phyloP scores from a whole-genome alignment of 2,888 invertebrate species.

The Athalia circularis region DNA sequence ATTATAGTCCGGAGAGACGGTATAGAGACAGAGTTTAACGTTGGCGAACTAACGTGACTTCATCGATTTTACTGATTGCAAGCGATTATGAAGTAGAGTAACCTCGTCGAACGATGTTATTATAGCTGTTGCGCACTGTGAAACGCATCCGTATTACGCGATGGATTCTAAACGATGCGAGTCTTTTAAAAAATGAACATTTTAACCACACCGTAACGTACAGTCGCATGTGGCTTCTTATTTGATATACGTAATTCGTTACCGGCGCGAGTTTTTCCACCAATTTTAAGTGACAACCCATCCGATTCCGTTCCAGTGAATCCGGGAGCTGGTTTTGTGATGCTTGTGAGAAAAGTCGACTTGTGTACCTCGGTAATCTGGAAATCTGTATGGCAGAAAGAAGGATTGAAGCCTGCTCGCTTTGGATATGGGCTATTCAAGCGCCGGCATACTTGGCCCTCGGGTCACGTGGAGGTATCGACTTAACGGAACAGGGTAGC shows the following conservation, averaged over 20 bases:
- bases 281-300: too few relatives aligned
- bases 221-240: too few relatives aligned
- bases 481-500: constrained; percentile 2
- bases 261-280: too few relatives aligned
- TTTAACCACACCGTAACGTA: too few relatives aligned
- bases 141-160: not conserved
- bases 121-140: not conserved
- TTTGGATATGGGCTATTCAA: not conserved
- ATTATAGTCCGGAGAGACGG: not conserved
- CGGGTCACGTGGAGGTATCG: constrained; percentile 27
- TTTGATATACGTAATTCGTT: too few relatives aligned
- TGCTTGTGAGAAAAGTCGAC: too few relatives aligned
- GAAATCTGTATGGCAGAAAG: not conserved
- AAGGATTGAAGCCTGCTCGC: not conserved
- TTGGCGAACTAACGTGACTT: not conserved
- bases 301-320: too few relatives aligned
- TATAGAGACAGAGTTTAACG: not conserved
- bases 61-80: constrained; percentile 29
- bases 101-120: constrained; percentile 17
- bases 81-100: constrained; percentile 22
- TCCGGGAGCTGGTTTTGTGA: too few relatives aligned
- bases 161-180: not conserved
- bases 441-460: not conserved
- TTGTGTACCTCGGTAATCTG: too few relatives aligned
- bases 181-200: too few relatives aligned